phyloP scores from a whole-genome alignment of 1,140 invertebrate species.

The Chymomyza costata region DNA sequence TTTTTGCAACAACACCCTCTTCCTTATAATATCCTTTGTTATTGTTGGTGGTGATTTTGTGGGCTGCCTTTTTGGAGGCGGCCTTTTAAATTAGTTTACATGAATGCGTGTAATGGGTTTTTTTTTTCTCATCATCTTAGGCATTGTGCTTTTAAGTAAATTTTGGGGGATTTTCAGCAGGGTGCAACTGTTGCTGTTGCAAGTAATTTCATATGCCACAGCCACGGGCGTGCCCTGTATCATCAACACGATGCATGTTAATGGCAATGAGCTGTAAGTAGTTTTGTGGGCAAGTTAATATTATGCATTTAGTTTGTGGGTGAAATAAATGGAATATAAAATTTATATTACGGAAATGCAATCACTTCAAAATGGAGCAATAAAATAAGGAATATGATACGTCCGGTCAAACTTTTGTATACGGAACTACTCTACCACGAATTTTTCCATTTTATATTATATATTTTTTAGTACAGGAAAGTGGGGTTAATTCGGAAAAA shows the following conservation, averaged over 20 bases:
- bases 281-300: constrained; percentile 49
- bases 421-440: too few relatives aligned
- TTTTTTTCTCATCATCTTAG: neutral
- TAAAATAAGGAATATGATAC: too few relatives aligned
- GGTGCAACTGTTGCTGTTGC: constrained; percentile 19
- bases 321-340: too few relatives aligned
- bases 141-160: constrained; percentile 7
- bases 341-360: too few relatives aligned
- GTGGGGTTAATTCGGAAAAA: too few relatives aligned
- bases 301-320: too few relatives aligned
- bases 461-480: too few relatives aligned
- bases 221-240: constrained; percentile 52
- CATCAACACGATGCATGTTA: constrained; percentile 1
- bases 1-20: neutral
- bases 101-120: constrained; percentile 68
- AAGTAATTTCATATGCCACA: constrained; percentile 58
- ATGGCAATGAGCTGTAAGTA: constrained; percentile 45
- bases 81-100: constrained; percentile 73
- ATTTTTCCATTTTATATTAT: too few relatives aligned
- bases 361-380: too few relatives aligned
- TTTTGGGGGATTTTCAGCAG: constrained; percentile 1
- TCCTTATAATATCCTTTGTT: constrained; percentile 45
- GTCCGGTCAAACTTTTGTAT: too few relatives aligned
- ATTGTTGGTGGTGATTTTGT: constrained; percentile 64
- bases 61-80: constrained; percentile 30